Evolutionary conservation across 2,888 invertebrate species (phyloP), one percentile per base, ranked within the genome.

Genomic region (Hypomecis punctinalis): DNA sequence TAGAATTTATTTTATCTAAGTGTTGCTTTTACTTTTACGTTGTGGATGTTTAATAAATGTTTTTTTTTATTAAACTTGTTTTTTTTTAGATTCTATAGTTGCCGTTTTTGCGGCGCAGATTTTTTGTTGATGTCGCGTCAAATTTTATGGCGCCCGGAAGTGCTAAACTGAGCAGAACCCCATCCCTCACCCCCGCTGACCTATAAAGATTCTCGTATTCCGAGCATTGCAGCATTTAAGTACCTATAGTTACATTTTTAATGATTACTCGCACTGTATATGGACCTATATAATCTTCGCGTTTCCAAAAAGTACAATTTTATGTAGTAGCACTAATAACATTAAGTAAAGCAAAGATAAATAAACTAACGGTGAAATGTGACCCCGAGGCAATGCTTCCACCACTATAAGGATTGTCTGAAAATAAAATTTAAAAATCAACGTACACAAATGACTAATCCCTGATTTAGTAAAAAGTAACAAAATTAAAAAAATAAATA

Each of bases 21-120:
- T 77, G 74, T 79, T 78, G 74, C 74, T 74, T 71, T 70, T 71
- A 46, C 6, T 76, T 72, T 73, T 71, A 75, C 63, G 71, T 76
- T 78, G 69, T 74, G 68, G 68, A 65, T 70, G 65, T 54, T 70
- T 58, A 70, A 70, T 73, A 73, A 66, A 77, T 69, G 57, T 66
- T 75, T 66, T 66, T 67, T 39, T 53, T 39, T 51, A n/a, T 7
- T 56, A 47, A 56, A 8, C 33, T 7, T 5, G 9, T 39, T 9
- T 39, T 51, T 37, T 49, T 48, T 36, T 11, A 23, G 23, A 23
- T 23, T 23, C 23, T 23, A 23, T 23, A n/a, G n/a, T n/a, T n/a
- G n/a, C n/a, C n/a, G n/a, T n/a, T n/a, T n/a, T n/a, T n/a, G n/a
- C n/a, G n/a, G n/a, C n/a, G n/a, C n/a, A n/a, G n/a, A n/a, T 23